phyloP scores from a whole-genome alignment of 2,888 invertebrate species.

The Nomada ruficornis region DNA sequence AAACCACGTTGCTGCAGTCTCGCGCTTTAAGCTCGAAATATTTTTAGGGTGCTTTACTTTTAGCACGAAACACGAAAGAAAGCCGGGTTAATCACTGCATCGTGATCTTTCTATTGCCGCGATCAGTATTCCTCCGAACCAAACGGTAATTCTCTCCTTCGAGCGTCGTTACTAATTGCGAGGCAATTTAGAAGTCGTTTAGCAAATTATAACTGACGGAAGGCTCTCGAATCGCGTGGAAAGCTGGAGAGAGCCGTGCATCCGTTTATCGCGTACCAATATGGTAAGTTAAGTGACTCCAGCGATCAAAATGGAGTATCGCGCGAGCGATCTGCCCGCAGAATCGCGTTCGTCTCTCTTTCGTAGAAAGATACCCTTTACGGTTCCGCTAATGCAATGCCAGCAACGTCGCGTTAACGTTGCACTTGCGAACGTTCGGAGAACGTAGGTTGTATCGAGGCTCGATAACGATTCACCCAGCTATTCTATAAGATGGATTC shows the following conservation, averaged over 20 bases:
- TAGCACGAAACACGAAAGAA: conserved; percentile 73
- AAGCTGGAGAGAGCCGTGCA: background rate
- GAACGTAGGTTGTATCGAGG: background rate
- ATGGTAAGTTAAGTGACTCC: background rate
- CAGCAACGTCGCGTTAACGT: conserved; percentile 34
- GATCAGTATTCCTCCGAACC: background rate
- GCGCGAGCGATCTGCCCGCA: conserved; percentile 11
- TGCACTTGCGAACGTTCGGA: background rate
- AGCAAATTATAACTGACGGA: background rate
- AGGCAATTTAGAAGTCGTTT: no score
- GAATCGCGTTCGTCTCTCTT: conserved; percentile 15
- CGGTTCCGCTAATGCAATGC: background rate
- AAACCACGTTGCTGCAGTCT: conserved; percentile 51
- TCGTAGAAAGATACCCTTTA: background rate
- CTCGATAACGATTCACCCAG: background rate
- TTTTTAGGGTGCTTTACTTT: conserved; percentile 78
- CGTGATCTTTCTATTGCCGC: background rate
- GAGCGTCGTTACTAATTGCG: no score
- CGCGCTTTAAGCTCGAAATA: conserved; percentile 74
- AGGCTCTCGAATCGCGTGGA: background rate
- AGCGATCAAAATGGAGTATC: conserved; percentile 46
- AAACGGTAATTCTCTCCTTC: no score
- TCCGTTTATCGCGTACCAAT: conserved; percentile 24
- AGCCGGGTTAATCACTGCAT: conserved; percentile 69
- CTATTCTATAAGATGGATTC: no score